These are phyloP conservation scores for Columba guinea DNA, from an alignment of 2,797 vertebrate genomes.

Conservation along the genomic window DNA sequence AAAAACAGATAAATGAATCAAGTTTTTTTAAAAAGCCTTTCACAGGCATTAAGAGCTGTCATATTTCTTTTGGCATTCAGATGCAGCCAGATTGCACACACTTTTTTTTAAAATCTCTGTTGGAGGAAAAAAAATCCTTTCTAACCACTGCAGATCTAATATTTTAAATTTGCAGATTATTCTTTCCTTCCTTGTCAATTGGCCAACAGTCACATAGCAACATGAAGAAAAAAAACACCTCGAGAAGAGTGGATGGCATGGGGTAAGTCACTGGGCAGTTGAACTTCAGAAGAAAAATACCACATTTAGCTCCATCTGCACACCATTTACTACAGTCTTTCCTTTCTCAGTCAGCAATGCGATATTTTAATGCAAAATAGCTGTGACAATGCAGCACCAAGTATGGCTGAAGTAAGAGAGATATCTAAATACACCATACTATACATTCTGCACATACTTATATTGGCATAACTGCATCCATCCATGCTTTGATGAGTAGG, in stretches of 20 bases:
- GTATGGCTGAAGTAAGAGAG: not conserved
- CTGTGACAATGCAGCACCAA: not conserved
- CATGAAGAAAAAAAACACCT: not conserved
- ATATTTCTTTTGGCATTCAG: conserved; percentile 48
- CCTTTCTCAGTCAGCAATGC: not conserved
- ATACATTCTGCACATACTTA: conserved; percentile 14
- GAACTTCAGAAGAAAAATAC: conserved; percentile 6
- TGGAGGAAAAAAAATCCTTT: conserved; percentile 12
- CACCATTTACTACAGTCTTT: not conserved
- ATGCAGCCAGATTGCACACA: conserved; percentile 19
- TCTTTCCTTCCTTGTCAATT: conserved; percentile 19
- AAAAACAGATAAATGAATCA: not conserved
- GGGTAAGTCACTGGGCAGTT: not conserved
- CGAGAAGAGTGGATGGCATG: not conserved
- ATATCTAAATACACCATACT: not conserved
- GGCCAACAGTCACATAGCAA: not conserved
- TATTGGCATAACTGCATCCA: not conserved
- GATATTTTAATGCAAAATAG: conserved; percentile 38
- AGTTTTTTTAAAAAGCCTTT: not conserved
- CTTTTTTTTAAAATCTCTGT: not conserved
- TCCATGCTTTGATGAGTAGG: conserved; percentile 9
- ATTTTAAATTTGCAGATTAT: conserved; percentile 37
- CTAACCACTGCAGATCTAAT: conserved; percentile 27
- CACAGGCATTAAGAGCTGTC: conserved; percentile 4
- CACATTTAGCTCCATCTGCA: not conserved